These are phyloP conservation scores for Electrophaes corylata DNA, from an alignment of 2,888 invertebrate species.

Conservation along the genomic window DNA sequence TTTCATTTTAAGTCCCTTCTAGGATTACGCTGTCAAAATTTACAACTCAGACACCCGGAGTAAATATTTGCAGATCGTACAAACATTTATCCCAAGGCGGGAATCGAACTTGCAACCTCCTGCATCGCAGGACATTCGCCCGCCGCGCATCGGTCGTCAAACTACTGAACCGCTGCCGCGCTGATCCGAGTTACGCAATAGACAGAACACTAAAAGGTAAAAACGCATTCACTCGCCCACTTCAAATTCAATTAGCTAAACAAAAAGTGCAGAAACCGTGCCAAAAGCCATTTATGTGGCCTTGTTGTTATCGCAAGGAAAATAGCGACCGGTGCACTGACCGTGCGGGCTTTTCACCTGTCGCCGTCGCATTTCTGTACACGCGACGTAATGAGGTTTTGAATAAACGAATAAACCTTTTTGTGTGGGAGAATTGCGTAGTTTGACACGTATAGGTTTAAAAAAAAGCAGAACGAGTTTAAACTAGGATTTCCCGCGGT, in stretches of 20 bases:
- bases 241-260: conserved; percentile 29
- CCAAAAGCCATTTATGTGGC: conserved; percentile 75
- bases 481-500: too few species aligned
- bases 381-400: conserved; percentile 26
- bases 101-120: too few species aligned
- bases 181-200: background rate
- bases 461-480: too few species aligned
- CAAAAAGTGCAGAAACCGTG: conserved; percentile 57
- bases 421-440: background rate
- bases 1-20: background rate
- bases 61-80: too few species aligned
- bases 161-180: too few species aligned
- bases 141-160: too few species aligned
- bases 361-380: conserved; percentile 32
- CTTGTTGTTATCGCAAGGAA: conserved; percentile 78
- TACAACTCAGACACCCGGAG: too few species aligned
- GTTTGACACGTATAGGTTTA: too few species aligned
- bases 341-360: conserved; percentile 51
- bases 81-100: too few species aligned
- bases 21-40: background rate
- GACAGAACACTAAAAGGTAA: background rate
- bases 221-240: conserved; percentile 4
- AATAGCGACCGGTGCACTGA: conserved; percentile 65
- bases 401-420: conserved; percentile 2
- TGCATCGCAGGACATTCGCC: too few species aligned